Evolutionary conservation across 2,888 invertebrate genomes (phyloP).

Genomic region (Cataglyphis cursor): DNA sequence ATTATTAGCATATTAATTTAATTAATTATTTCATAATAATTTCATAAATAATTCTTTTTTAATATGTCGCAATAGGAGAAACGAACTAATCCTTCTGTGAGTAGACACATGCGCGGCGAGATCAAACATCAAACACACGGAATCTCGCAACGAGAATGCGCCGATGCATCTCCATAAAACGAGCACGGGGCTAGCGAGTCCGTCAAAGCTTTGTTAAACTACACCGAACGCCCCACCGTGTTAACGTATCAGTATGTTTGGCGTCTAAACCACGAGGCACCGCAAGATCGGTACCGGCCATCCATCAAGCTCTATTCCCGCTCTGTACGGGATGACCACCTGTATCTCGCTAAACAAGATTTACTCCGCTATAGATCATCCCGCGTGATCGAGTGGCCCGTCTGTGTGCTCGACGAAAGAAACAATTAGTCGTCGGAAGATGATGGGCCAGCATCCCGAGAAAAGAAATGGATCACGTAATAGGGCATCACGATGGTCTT

Average conservation of each 20-base stretch:
- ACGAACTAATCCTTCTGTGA: background rate
- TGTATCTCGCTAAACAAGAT: slow-evolving; percentile 77
- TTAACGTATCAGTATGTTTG: slow-evolving; percentile 75
- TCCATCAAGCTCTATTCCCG: slow-evolving; percentile 75
- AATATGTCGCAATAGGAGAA: background rate
- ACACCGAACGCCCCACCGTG: slow-evolving; percentile 57
- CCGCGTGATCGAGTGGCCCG: slow-evolving; percentile 68
- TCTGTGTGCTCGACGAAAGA: slow-evolving; percentile 62
- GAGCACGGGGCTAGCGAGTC: slow-evolving; percentile 32
- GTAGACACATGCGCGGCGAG: background rate
- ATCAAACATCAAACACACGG: slow-evolving; percentile 27
- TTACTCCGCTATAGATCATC: slow-evolving; percentile 74
- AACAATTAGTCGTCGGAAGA: slow-evolving; percentile 67
- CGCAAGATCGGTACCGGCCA: slow-evolving; percentile 72
- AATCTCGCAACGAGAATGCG: slow-evolving; percentile 13
- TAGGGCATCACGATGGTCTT: slow-evolving; percentile 31
- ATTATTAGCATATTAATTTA: background rate
- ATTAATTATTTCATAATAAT: background rate
- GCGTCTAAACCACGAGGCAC: slow-evolving; percentile 69
- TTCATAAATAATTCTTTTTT: background rate
- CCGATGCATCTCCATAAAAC: slow-evolving; percentile 54
- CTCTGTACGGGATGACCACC: slow-evolving; percentile 70
- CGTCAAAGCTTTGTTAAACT: slow-evolving; percentile 62
- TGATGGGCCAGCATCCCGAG: slow-evolving; percentile 26
- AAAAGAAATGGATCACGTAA: slow-evolving; percentile 55